These are phyloP conservation scores for Petrocephalus zakoni DNA, from an alignment of 2,113 vertebrate genomes.

Conservation along the genomic window DNA sequence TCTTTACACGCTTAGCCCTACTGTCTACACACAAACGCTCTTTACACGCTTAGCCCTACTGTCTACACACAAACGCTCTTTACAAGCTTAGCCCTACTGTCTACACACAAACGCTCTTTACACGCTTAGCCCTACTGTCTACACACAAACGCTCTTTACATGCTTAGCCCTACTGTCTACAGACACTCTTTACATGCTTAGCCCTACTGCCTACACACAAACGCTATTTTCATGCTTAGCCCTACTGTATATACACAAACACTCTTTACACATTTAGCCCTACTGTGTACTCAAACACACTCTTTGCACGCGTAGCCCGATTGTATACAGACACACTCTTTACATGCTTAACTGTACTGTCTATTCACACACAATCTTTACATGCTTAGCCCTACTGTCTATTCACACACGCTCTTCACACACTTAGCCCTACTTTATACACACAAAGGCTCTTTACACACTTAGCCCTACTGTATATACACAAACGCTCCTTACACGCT, in stretches of 20 bases:
- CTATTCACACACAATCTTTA: background rate
- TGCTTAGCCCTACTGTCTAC: background rate
- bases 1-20: conserved; percentile 39
- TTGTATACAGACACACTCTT: conserved; percentile 16
- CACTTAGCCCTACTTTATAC: background rate
- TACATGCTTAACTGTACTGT: too few relatives aligned
- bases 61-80: conserved; percentile 14
- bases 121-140: conserved; percentile 44
- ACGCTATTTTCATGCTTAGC: background rate
- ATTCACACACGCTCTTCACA: conserved; percentile 42
- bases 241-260: too few relatives aligned
- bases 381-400: conserved; percentile 44
- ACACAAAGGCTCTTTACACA: conserved; percentile 13
- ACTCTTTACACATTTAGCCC: conserved; percentile 39
- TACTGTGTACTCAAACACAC: conserved; percentile 44
- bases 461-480: too few relatives aligned
- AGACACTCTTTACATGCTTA: conserved; percentile 12
- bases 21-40: conserved; percentile 45
- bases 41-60: conserved; percentile 10
- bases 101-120: background rate
- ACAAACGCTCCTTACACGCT: conserved; percentile 14
- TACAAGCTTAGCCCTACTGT: too few relatives aligned
- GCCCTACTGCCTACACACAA: background rate
- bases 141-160: conserved; percentile 43
- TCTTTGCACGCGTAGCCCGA: conserved; percentile 20